Evolutionary conservation across 2,888 invertebrate genomes (phyloP), one percentile per base, ranked within the genome.

Genomic region (Zeuzera pyrina): DNA sequence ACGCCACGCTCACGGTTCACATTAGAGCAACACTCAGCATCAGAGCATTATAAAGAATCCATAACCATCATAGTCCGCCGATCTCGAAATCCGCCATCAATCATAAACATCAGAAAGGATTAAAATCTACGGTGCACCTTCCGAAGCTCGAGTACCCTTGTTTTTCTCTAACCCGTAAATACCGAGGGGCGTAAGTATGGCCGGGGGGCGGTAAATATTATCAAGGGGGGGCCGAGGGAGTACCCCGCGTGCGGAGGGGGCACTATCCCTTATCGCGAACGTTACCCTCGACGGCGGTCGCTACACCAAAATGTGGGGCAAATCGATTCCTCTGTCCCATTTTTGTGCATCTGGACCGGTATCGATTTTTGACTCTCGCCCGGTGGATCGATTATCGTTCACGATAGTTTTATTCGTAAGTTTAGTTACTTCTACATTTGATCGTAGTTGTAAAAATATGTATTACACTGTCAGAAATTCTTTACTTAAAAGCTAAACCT

Each of bases 91-190:
- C 79, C 78, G 71, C 69, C 83, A 83, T 83, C 83, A 79, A 83
- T 83, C 83, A 83, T 73, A 81, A 78, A 78, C 81, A 79, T 83
- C 81, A 77, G 73, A 79, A 83, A 79, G 83, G 83, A 83, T 83
- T 83, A 83, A 79, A 81, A 83, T 83, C 78, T 76, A 79, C 81
- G 81, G 79, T 83, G 83, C 83, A 83, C 83, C 83, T 83, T 79
- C 78, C 65, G 67, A 72, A 73, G 76, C 76, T 77, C 70, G 76
- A 79, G 79, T 81, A 78, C 83, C 83, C 83, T 81, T 83, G 83
- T 83, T 83, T 83, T 83, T 81, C 83, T 83, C 78, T 73, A 79
- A 77, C 72, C 81, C 83, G 83, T 79, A 81, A 83, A 83, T 81
- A 78, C 77, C 76, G 71, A 79, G 83, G 83, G 83, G 83, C 78